Conservation (phyloP, 2,888 invertebrate species). For the Xestia xanthographa region DNA sequence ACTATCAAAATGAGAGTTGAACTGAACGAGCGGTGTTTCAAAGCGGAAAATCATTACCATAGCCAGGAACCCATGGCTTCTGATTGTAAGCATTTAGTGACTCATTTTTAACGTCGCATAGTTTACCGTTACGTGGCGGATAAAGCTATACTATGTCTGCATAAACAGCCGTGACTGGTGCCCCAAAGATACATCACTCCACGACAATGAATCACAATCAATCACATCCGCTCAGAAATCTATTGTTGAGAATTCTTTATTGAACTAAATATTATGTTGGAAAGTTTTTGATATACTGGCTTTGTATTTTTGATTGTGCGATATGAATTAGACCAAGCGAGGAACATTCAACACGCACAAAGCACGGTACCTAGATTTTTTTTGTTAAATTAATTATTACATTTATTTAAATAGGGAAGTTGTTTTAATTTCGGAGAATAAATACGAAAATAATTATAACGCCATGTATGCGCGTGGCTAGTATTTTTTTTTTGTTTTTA, state of each 20-base stretch:
- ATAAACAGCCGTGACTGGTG: slow-evolving; percentile 33
- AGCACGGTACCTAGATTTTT: background rate
- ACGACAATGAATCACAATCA: slow-evolving; percentile 43
- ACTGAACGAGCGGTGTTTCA: slow-evolving; percentile 70
- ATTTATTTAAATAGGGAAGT: background rate
- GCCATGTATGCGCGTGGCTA: background rate
- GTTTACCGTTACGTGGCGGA: slow-evolving; percentile 77
- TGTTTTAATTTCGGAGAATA: background rate
- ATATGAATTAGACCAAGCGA: background rate
- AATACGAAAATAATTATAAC: background rate
- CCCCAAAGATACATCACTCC: slow-evolving; percentile 34
- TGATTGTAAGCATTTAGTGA: slow-evolving; percentile 74
- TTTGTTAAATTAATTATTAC: background rate
- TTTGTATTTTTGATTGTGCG: background rate
- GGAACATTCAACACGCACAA: background rate
- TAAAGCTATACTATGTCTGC: slow-evolving; percentile 58
- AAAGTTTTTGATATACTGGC: slow-evolving; percentile 16
- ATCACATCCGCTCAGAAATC: slow-evolving; percentile 50
- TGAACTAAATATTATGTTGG: slow-evolving; percentile 6
- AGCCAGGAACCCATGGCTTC: slow-evolving; percentile 74
- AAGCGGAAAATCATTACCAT: slow-evolving; percentile 84
- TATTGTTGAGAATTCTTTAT: slow-evolving; percentile 34
- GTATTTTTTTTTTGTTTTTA: background rate
- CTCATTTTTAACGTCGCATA: slow-evolving; percentile 73
- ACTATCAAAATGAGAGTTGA: slow-evolving; percentile 48